phyloP scores from a whole-genome alignment of 2,797 vertebrate genomes.

The Sebastes kiyomatsui region DNA sequence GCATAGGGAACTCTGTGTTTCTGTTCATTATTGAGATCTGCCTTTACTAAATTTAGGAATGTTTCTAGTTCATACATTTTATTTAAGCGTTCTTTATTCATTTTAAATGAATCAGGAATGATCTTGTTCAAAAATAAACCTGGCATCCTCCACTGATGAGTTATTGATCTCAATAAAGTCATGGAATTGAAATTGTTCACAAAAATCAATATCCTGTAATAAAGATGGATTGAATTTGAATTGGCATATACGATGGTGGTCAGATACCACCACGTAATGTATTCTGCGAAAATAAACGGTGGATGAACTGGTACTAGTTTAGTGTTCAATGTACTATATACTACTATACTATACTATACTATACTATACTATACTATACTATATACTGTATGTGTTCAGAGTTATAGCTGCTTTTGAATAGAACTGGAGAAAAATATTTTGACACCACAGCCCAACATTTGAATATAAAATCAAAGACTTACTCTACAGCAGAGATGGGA shows the following conservation, averaged over 20 bases:
- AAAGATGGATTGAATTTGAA: too few relatives aligned
- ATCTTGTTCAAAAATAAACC: neutral
- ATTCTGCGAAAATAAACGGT: too few relatives aligned
- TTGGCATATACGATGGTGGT: too few relatives aligned
- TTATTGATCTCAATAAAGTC: too few relatives aligned
- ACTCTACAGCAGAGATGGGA: slow-evolving; percentile 73
- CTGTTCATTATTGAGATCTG: neutral
- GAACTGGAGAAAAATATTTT: neutral
- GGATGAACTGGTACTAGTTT: neutral
- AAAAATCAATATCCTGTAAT: too few relatives aligned
- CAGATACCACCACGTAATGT: too few relatives aligned
- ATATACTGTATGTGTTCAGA: neutral
- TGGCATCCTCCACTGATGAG: too few relatives aligned
- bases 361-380: too few relatives aligned
- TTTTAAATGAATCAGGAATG: neutral
- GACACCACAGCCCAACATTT: neutral
- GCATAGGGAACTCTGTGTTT: neutral
- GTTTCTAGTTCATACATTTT: neutral
- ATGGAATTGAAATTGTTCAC: too few relatives aligned
- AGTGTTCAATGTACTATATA: neutral
- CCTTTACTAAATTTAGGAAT: neutral
- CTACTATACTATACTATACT: too few relatives aligned
- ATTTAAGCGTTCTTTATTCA: neutral
- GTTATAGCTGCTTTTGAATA: neutral
- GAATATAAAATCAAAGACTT: slow-evolving; percentile 50